Evolutionary conservation across 1,140 invertebrate genomes (phyloP).

Genomic region (Colletes latitarsis): DNA sequence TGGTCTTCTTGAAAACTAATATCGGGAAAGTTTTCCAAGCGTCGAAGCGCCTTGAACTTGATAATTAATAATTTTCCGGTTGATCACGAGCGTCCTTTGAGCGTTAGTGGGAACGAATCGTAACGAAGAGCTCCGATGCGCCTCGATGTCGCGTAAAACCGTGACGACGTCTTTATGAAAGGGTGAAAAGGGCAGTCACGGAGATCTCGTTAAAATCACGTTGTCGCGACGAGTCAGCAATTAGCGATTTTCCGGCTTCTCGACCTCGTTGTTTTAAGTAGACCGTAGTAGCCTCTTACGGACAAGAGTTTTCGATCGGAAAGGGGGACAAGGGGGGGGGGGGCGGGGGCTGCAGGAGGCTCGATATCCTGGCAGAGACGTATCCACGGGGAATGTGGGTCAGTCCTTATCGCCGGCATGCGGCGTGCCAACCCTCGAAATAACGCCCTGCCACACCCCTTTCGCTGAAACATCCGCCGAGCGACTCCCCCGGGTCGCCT

Average conservation of each 20-base stretch:
- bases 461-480: slow-evolving; percentile 1
- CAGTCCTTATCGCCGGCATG: slow-evolving; percentile 48
- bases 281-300: slow-evolving; percentile 8
- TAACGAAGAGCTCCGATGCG: too few species aligned
- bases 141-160: too few species aligned
- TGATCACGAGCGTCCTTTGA: too few species aligned
- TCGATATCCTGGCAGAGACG: slow-evolving; percentile 36
- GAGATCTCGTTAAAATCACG: slow-evolving; percentile 15
- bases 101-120: too few species aligned
- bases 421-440: slow-evolving; percentile 48
- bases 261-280: slow-evolving; percentile 27
- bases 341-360: slow-evolving; percentile 7
- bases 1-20: too few species aligned
- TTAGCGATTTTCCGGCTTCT: slow-evolving; percentile 28
- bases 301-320: slow-evolving; percentile 20
- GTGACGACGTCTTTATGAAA: neutral
- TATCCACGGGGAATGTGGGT: slow-evolving; percentile 53
- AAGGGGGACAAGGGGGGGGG: too few species aligned
- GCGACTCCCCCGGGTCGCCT: neutral
- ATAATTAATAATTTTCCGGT: too few species aligned
- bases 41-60: too few species aligned
- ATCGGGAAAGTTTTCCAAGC: too few species aligned
- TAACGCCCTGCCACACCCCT: slow-evolving; percentile 48
- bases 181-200: neutral
- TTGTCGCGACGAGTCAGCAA: slow-evolving; percentile 8